Conservation (phyloP, 30 jellyfish, hydroid and myxozoan genomes). For the Morbakka virulenta region DNA sequence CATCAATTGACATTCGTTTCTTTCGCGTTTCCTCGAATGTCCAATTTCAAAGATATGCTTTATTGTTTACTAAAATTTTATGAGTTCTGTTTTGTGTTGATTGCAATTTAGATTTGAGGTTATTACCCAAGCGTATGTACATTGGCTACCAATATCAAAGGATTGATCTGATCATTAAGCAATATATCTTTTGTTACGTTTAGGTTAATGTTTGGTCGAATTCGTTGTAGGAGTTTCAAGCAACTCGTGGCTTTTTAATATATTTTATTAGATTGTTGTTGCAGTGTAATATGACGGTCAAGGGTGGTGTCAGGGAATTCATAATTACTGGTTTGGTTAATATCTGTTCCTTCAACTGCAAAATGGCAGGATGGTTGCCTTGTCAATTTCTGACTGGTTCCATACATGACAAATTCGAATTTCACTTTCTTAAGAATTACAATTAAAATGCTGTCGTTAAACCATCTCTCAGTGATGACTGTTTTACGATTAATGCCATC, state of each 20-base stretch:
- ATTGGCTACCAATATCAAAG: conserved; percentile 36
- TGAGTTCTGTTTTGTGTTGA: too few relatives aligned
- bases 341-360: conserved; percentile 20
- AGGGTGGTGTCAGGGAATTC: conserved; percentile 28
- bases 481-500: conserved; percentile 28
- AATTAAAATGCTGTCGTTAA: conserved; percentile 24
- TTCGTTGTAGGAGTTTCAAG: too few relatives aligned
- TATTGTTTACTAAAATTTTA: too few relatives aligned
- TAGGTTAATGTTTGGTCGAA: too few relatives aligned
- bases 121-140: conserved; percentile 18
- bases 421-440: conserved; percentile 8
- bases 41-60: too few relatives aligned
- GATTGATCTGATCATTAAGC: conserved; percentile 1
- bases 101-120: conserved; percentile 34
- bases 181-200: too few relatives aligned
- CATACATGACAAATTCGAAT: too few relatives aligned
- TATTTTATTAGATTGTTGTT: too few relatives aligned
- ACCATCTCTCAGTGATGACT: conserved; percentile 39
- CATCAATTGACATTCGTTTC: too few relatives aligned
- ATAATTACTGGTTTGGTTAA: neutral
- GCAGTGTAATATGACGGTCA: too few relatives aligned
- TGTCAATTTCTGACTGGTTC: conserved; percentile 45
- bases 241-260: too few relatives aligned
- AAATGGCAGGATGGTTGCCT: conserved; percentile 26
- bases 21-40: too few relatives aligned